Conservation (phyloP, 64 coral and sea anemone genomes). For the Porites australiensis region DNA sequence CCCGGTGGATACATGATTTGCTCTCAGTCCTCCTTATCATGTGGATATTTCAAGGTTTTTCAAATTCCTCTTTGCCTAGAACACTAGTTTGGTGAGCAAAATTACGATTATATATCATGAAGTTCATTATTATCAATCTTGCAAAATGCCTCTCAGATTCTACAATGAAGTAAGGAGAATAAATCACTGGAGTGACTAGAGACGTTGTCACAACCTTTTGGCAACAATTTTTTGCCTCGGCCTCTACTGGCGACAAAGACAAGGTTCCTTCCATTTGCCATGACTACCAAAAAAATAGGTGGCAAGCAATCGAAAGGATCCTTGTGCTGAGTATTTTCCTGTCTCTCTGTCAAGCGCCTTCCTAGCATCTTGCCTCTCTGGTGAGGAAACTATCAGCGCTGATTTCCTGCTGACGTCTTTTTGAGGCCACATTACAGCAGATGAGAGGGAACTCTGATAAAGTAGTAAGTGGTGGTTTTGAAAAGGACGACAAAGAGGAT, state of each 20-base stretch:
- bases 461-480: constrained; percentile 1
- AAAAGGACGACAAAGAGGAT: not conserved
- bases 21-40: too few species aligned
- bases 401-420: constrained; percentile 19
- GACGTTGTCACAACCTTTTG: constrained; percentile 25
- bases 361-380: constrained; percentile 16
- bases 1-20: too few species aligned
- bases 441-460: constrained; percentile 16
- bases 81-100: too few species aligned
- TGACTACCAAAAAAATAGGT: constrained; percentile 38
- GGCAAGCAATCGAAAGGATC: constrained; percentile 39
- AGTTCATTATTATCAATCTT: too few species aligned
- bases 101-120: too few species aligned
- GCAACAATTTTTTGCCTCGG: constrained; percentile 20
- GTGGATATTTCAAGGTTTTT: too few species aligned
- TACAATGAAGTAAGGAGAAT: constrained; percentile 25
- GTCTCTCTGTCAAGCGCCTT: not conserved
- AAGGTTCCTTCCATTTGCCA: constrained; percentile 42
- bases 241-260: constrained; percentile 27
- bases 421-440: constrained; percentile 11
- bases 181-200: constrained; percentile 18
- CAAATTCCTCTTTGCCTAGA: too few species aligned
- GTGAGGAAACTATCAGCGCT: not conserved
- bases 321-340: constrained; percentile 29
- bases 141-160: too few species aligned